Conservation (phyloP, 2,113 vertebrate species). For the Natator depressus region DNA sequence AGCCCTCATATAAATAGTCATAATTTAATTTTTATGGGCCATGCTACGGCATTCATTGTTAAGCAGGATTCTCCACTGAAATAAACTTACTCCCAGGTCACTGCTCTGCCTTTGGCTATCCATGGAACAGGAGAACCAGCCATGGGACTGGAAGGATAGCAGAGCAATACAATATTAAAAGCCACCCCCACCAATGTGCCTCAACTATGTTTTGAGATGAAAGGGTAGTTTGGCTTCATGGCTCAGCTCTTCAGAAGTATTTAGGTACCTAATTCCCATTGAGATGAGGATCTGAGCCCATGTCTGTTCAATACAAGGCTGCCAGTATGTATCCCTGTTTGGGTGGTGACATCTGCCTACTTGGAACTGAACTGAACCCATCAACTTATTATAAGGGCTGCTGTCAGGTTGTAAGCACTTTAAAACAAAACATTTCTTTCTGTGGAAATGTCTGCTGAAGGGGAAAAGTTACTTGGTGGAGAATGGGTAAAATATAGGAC, state of each 20-base stretch:
- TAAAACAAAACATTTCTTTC: not conserved
- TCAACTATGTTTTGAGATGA: not conserved
- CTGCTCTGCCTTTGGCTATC: not conserved
- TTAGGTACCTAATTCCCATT: not conserved
- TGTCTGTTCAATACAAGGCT: not conserved
- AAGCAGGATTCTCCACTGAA: constrained; percentile 1
- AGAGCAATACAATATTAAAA: not conserved
- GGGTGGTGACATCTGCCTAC: not conserved
- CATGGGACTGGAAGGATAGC: not conserved
- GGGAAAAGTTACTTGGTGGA: accelerated
- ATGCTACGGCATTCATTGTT: not conserved
- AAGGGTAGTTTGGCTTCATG: not conserved
- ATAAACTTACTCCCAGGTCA: not conserved
- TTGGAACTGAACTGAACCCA: constrained; percentile 1
- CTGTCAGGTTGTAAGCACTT: not conserved
- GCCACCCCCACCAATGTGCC: not conserved
- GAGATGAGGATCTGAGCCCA: not conserved
- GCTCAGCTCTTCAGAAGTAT: not conserved
- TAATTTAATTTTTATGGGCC: not conserved
- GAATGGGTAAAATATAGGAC: not conserved
- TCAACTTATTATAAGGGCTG: not conserved
- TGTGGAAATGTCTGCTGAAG: not conserved
- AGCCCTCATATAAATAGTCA: not conserved
- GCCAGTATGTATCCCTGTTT: constrained; percentile 36
- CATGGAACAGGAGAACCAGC: not conserved